Percentiles rank a stretch among this genome's conserved stretches.
Evolutionary conservation across 2,113 vertebrate genomes (phyloP).

Genomic region (Geococcyx californianus): DNA sequence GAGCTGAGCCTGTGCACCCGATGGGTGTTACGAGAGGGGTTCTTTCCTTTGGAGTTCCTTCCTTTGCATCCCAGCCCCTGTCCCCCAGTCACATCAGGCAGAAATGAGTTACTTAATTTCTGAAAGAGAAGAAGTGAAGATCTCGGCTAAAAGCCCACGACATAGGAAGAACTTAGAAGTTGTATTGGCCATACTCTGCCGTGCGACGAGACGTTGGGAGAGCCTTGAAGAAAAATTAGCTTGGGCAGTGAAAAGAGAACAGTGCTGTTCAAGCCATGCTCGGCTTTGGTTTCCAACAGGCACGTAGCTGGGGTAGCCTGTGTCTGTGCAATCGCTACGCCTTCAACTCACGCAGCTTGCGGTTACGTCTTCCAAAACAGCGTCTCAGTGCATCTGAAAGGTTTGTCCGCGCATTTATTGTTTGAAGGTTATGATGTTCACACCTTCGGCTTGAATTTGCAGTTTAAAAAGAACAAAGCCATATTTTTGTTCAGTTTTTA

Average conservation of each 20-base stretch:
- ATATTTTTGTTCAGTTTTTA: slow-evolving; percentile 36
- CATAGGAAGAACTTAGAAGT: neutral
- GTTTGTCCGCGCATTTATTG: slow-evolving; percentile 18
- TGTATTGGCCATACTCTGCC: neutral
- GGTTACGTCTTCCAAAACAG: slow-evolving; percentile 22
- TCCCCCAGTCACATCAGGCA: neutral
- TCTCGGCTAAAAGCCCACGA: neutral
- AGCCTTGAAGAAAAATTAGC: neutral
- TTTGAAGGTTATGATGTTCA: slow-evolving; percentile 28
- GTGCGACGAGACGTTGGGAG: neutral
- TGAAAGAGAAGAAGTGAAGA: neutral
- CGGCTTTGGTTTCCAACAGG: slow-evolving; percentile 4
- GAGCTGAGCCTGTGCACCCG: neutral
- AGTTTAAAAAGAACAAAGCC: slow-evolving; percentile 23
- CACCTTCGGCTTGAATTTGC: slow-evolving; percentile 24
- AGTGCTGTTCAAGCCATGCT: neutral
- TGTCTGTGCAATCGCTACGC: neutral
- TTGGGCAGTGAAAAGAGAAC: neutral
- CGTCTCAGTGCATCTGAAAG: neutral
- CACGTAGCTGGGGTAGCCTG: neutral
- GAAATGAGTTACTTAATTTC: neutral
- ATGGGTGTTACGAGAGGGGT: neutral
- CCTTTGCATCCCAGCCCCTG: neutral
- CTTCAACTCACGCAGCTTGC: neutral
- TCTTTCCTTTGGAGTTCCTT: neutral